Evolutionary conservation across 2,888 invertebrate species (phyloP).

Genomic region (Philereme transversata): DNA sequence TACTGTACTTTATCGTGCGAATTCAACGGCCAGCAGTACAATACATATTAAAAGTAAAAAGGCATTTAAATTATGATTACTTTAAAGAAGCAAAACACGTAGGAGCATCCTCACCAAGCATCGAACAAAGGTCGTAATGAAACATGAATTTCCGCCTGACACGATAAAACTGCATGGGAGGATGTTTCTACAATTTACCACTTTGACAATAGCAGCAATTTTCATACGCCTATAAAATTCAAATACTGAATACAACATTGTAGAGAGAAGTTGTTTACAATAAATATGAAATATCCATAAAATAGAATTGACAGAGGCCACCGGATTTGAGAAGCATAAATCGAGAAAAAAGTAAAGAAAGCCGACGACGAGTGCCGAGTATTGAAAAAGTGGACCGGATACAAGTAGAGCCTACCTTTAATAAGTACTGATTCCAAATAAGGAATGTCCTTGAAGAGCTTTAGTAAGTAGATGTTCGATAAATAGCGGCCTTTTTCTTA

Average conservation of each 20-base stretch:
- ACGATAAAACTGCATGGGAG: slow-evolving; percentile 39
- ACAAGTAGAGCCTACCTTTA: slow-evolving; percentile 38
- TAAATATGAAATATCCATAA: slow-evolving; percentile 80
- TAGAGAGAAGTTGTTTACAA: slow-evolving; percentile 71
- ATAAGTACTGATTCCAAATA: slow-evolving; percentile 42
- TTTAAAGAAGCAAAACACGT: slow-evolving; percentile 15
- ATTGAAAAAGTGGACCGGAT: slow-evolving; percentile 51
- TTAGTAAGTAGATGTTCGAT: slow-evolving; percentile 49
- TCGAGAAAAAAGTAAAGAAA: slow-evolving; percentile 53
- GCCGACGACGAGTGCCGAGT: slow-evolving; percentile 52
- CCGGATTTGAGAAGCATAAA: slow-evolving; percentile 57
- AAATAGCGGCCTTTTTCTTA: slow-evolving; percentile 62
- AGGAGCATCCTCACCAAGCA: slow-evolving; percentile 14
- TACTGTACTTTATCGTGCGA: neutral
- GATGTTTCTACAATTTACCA: slow-evolving; percentile 46
- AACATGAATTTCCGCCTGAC: slow-evolving; percentile 32
- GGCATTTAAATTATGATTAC: neutral
- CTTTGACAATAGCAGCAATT: slow-evolving; percentile 52
- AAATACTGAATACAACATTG: slow-evolving; percentile 70
- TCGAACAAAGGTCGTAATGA: slow-evolving; percentile 28
- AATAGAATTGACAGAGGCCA: slow-evolving; percentile 64
- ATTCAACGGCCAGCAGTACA: neutral
- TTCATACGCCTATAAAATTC: slow-evolving; percentile 65
- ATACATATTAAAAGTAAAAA: neutral
- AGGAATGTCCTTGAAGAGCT: slow-evolving; percentile 52